Evolutionary conservation across 2,113 vertebrate species (phyloP).

Genomic region (Tupaia chinensis): DNA sequence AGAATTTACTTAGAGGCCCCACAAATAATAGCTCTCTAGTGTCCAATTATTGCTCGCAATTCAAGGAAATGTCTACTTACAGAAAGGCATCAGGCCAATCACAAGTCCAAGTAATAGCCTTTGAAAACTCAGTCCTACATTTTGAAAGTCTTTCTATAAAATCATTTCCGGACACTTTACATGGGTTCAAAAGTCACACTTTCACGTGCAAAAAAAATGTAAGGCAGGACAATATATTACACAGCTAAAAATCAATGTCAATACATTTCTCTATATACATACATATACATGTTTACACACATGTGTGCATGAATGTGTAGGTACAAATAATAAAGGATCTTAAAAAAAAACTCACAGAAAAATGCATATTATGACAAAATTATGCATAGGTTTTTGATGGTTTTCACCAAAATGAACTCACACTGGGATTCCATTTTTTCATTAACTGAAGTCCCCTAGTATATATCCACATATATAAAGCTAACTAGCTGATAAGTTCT

Average conservation of each 20-base stretch:
- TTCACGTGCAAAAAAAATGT: neutral
- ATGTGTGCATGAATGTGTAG: neutral
- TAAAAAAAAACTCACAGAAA: no score
- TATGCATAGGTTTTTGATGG: no score
- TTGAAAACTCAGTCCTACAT: conserved; percentile 51
- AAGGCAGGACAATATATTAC: neutral
- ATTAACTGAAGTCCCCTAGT: neutral
- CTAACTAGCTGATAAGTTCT: neutral
- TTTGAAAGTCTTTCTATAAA: conserved; percentile 46
- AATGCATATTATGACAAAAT: no score
- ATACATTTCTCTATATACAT: neutral
- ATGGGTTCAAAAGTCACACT: conserved; percentile 2
- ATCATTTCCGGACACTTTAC: neutral
- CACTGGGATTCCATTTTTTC: no score
- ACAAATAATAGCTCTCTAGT: conserved; percentile 70
- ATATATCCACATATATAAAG: neutral
- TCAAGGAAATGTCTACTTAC: conserved; percentile 78
- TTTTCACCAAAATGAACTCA: no score
- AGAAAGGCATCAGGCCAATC: conserved; percentile 65
- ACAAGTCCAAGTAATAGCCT: conserved; percentile 62
- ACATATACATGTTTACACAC: neutral
- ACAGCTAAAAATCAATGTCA: neutral
- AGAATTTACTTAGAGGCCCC: conserved; percentile 61
- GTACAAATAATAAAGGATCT: neutral
- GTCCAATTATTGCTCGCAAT: conserved; percentile 71